Evolutionary conservation across 2,797 vertebrate genomes (phyloP).

Genomic region (Cossypha dichroa): DNA sequence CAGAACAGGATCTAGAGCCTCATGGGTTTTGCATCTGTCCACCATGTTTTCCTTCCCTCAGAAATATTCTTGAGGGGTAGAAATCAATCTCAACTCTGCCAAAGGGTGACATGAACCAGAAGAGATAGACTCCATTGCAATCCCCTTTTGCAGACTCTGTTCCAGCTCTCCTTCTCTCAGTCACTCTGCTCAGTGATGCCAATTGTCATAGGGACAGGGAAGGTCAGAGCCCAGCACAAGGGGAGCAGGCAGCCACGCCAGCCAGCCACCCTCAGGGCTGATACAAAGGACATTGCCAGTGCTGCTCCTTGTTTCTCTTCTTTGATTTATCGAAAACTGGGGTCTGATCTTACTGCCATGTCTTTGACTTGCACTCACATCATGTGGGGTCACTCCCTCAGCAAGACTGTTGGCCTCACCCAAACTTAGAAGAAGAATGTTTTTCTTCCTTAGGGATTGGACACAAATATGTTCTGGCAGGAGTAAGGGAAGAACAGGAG

Average conservation of each 20-base stretch:
- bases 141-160: neutral
- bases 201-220: fast-evolving
- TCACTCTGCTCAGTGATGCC: too few species aligned
- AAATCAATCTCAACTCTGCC: neutral
- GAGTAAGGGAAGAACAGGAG: neutral
- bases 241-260: neutral
- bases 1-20: neutral
- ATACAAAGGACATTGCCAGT: neutral
- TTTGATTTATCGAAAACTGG: neutral
- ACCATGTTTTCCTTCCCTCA: neutral
- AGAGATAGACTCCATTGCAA: neutral
- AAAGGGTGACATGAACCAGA: neutral
- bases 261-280: neutral
- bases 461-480: neutral
- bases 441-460: neutral
- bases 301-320: neutral
- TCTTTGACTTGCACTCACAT: neutral
- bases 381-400: neutral
- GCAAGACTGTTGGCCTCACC: neutral
- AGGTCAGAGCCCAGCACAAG: too few species aligned
- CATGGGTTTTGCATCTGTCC: neutral
- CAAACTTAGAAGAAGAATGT: neutral
- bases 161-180: neutral
- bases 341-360: neutral
- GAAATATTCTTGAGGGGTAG: neutral